Conservation (phyloP, 2,888 invertebrate genomes). For the Aporophyla nigra region DNA sequence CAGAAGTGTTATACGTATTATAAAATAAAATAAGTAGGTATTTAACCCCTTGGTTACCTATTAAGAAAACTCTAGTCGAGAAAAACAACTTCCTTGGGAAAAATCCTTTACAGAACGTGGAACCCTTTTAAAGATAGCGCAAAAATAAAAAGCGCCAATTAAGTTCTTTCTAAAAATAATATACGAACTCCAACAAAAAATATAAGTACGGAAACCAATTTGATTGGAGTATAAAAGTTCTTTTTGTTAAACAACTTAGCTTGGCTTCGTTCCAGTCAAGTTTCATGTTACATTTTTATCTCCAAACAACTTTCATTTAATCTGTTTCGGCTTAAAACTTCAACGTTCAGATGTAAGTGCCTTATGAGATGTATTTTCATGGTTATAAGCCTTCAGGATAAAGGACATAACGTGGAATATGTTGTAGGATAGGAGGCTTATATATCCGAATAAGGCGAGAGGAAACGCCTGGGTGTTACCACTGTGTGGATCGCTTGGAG, state of each 20-base stretch:
- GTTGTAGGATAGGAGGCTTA: neutral
- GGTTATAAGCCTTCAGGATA: constrained; percentile 20
- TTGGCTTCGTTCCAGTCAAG: constrained; percentile 66
- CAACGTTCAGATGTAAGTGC: constrained; percentile 52
- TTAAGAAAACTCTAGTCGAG: neutral
- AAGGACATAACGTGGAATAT: neutral
- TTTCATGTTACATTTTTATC: constrained; percentile 68
- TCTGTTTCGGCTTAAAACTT: constrained; percentile 67
- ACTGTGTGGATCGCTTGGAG: too few relatives aligned
- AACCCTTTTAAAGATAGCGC: constrained; percentile 5
- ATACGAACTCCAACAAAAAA: constrained; percentile 36
- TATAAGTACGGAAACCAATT: constrained; percentile 56
- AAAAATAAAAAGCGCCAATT: constrained; percentile 28
- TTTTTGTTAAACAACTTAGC: constrained; percentile 62
- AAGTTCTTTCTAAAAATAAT: constrained; percentile 25
- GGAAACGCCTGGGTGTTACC: too few relatives aligned
- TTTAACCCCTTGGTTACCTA: neutral
- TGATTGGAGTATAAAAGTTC: constrained; percentile 54
- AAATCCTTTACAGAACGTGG: neutral
- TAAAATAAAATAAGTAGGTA: neutral
- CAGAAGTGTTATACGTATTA: neutral
- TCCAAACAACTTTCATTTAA: constrained; percentile 64
- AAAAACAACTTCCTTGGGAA: neutral
- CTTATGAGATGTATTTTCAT: constrained; percentile 42
- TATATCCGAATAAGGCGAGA: too few relatives aligned